Percentiles rank a stretch among this genome's conserved stretches.
Conservation (phyloP, 2,888 invertebrate genomes). For the Blera fallax region DNA sequence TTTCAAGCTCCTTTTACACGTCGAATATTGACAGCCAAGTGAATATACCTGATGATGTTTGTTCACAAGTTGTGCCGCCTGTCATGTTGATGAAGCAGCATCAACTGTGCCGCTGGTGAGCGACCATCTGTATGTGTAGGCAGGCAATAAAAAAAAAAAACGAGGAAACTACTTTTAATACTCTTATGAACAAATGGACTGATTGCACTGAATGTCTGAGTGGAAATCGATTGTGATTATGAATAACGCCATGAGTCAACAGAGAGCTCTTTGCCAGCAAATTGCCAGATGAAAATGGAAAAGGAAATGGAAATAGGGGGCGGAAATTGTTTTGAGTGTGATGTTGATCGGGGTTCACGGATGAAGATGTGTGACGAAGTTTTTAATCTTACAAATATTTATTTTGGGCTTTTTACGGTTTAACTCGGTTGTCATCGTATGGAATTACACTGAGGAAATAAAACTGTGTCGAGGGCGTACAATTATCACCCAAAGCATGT, state of each 20-base stretch:
- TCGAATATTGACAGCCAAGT: conserved; percentile 16
- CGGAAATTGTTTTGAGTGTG: conserved; percentile 49
- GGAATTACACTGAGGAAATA: not conserved
- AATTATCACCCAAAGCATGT: too few relatives aligned
- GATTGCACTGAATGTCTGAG: conserved; percentile 64
- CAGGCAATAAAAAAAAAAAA: not conserved
- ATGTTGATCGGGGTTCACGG: not conserved
- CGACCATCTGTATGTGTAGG: conserved; percentile 32
- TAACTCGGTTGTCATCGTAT: not conserved
- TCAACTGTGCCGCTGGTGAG: not conserved
- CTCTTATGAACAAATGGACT: conserved; percentile 50
- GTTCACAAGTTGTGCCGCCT: conserved; percentile 17
- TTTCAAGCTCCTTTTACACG: conserved; percentile 28
- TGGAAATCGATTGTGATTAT: conserved; percentile 68
- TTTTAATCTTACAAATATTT: conserved; percentile 16
- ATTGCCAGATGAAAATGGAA: conserved; percentile 20
- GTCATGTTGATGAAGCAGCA: not conserved
- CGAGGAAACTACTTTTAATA: conserved; percentile 35
- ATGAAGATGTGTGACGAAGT: conserved; percentile 24
- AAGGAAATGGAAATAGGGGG: conserved; percentile 52
- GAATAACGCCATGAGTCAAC: conserved; percentile 61
- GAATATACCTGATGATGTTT: conserved; percentile 23
- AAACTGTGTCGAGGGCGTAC: not conserved
- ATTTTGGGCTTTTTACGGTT: not conserved
- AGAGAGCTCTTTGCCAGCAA: conserved; percentile 28